Conservation (phyloP, 2,888 invertebrate species). For the Yponomeuta plumbellus region DNA sequence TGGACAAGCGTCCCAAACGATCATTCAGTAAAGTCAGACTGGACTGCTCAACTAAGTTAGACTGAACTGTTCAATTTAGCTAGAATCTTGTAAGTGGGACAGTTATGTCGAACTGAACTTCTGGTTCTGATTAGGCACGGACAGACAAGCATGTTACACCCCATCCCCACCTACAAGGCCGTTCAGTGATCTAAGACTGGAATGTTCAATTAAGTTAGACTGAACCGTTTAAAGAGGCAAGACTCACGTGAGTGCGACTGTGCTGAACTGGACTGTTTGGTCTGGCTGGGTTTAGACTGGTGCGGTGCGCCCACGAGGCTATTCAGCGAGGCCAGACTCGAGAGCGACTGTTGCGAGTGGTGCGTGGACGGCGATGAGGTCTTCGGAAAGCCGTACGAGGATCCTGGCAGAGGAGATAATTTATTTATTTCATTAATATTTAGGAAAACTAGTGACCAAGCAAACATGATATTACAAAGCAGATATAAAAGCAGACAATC, state of each 20-base stretch:
- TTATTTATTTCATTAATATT: not conserved
- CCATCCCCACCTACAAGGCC: too few species aligned
- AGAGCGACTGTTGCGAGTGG: conserved; percentile 57
- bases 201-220: not conserved
- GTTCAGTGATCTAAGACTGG: too few species aligned
- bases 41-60: not conserved
- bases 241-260: conserved; percentile 17
- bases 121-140: too few species aligned
- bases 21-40: too few species aligned
- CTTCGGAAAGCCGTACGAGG: conserved; percentile 68
- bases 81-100: too few species aligned
- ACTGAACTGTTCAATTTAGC: too few species aligned
- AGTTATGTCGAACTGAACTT: too few species aligned
- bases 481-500: too few species aligned
- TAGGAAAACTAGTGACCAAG: too few species aligned
- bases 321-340: conserved; percentile 63
- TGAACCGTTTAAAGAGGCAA: not conserved
- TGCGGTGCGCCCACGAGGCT: conserved; percentile 59
- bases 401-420: conserved; percentile 39
- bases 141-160: too few species aligned
- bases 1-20: too few species aligned
- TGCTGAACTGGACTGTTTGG: conserved; percentile 34
- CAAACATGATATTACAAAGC: too few species aligned
- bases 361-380: conserved; percentile 68
- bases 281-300: conserved; percentile 40